These are phyloP conservation scores for Piprites chloris DNA, from an alignment of 2,113 vertebrate species.

Conservation along the genomic window DNA sequence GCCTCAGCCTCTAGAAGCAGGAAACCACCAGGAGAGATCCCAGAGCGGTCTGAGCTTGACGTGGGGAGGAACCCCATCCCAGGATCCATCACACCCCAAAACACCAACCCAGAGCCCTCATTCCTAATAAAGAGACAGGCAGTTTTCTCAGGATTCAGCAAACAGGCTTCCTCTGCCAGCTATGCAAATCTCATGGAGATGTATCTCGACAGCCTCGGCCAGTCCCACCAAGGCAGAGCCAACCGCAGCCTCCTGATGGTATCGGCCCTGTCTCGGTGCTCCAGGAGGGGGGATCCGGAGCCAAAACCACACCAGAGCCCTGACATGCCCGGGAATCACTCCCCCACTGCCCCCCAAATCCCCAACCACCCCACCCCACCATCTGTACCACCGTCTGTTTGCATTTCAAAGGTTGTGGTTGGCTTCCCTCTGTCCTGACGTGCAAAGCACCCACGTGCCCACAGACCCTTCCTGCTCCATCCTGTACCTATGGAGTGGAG, in stretches of 20 bases:
- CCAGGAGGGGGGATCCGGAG: rapidly evolving
- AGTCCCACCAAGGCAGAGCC: not conserved
- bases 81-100: not conserved
- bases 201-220: not conserved
- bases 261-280: rapidly evolving
- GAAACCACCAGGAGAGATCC: not conserved
- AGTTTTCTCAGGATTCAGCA: not conserved
- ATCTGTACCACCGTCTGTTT: not conserved
- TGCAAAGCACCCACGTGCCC: rapidly evolving
- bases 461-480: rapidly evolving
- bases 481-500: rapidly evolving
- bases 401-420: not conserved
- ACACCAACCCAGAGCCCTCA: rapidly evolving
- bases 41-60: not conserved
- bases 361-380: not conserved
- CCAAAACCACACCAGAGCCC: not conserved
- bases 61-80: not conserved
- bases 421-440: not conserved
- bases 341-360: not conserved
- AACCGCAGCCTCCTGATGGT: rapidly evolving
- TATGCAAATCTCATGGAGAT: not conserved
- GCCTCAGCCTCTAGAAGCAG: rapidly evolving
- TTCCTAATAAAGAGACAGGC: not conserved
- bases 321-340: not conserved
- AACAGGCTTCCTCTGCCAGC: not conserved